A percentile compares a stretch with the other conserved stretches of the same genome.
phyloP scores from a whole-genome alignment of 2,113 vertebrate species.

The Carassius carassius region DNA sequence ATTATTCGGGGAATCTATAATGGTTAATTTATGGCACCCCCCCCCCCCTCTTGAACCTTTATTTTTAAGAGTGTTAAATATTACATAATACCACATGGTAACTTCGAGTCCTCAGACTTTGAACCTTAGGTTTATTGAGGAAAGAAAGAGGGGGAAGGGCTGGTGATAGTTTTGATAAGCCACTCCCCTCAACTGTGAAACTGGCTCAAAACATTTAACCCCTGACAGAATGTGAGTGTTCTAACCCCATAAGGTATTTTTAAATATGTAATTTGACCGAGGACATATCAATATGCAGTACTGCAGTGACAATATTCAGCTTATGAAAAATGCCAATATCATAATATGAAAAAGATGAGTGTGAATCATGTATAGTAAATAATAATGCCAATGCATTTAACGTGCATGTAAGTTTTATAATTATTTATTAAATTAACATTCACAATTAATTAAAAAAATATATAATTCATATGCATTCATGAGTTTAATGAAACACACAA shows the following conservation, averaged over 20 bases:
- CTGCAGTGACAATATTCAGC: neutral
- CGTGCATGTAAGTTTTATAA: too few relatives aligned
- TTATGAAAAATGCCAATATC: neutral
- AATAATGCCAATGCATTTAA: neutral
- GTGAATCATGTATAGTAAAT: neutral
- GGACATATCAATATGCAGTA: neutral
- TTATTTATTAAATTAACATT: too few relatives aligned
- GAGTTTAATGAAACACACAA: too few relatives aligned
- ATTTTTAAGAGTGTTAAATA: neutral
- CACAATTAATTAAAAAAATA: too few relatives aligned
- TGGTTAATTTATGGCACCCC: too few relatives aligned
- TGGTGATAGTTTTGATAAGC: neutral
- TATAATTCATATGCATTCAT: too few relatives aligned
- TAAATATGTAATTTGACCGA: neutral
- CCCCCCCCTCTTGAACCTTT: too few relatives aligned
- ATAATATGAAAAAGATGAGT: too few relatives aligned
- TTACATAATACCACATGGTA: neutral
- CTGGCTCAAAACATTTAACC: neutral
- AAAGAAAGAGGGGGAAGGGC: neutral
- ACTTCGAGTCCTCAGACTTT: slow-evolving; percentile 18
- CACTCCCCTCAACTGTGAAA: neutral
- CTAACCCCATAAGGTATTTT: neutral
- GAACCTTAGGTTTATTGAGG: neutral
- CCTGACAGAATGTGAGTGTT: neutral
- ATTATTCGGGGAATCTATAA: too few relatives aligned